These are phyloP conservation scores for Cecropterus lyciades DNA, from an alignment of 1,140 invertebrate genomes.

Conservation along the genomic window DNA sequence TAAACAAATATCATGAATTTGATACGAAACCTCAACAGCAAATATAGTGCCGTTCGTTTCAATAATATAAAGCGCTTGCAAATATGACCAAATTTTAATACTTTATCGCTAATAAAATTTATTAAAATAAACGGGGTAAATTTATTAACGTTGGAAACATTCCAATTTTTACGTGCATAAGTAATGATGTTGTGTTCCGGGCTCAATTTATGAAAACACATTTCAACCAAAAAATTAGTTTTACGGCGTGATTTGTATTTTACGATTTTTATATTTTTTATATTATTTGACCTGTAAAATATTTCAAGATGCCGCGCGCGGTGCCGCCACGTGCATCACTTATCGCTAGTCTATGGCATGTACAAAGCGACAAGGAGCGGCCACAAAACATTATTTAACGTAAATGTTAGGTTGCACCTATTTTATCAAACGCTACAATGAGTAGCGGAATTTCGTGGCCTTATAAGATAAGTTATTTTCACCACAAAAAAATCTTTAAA, in stretches of 20 bases:
- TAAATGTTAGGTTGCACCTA: no score
- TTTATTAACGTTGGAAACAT: conserved; percentile 35
- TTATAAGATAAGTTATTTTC: no score
- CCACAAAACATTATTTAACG: no score
- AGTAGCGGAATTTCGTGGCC: no score
- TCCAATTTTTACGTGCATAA: conserved; percentile 34
- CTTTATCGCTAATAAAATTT: conserved; percentile 34
- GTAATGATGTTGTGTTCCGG: conserved; percentile 34
- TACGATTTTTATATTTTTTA: conserved; percentile 1
- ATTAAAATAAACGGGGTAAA: conserved; percentile 33
- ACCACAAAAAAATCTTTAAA: no score
- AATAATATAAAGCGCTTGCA: conserved; percentile 20
- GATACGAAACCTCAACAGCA: conserved; percentile 16
- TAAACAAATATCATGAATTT: conserved; percentile 9
- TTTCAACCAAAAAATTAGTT: conserved; percentile 24
- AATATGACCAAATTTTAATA: conserved; percentile 31
- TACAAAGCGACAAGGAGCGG: no score
- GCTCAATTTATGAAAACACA: conserved; percentile 30
- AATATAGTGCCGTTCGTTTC: conserved; percentile 17
- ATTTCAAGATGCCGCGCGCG: no score
- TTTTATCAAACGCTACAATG: no score
- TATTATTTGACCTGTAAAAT: not conserved
- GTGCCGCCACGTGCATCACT: no score
- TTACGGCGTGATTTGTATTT: not conserved
- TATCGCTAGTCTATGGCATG: no score